Percentiles rank a stretch among this genome's conserved stretches.
These are phyloP conservation scores for Setophaga kirtlandii DNA, from an alignment of 2,113 vertebrate genomes.

Conservation along the genomic window DNA sequence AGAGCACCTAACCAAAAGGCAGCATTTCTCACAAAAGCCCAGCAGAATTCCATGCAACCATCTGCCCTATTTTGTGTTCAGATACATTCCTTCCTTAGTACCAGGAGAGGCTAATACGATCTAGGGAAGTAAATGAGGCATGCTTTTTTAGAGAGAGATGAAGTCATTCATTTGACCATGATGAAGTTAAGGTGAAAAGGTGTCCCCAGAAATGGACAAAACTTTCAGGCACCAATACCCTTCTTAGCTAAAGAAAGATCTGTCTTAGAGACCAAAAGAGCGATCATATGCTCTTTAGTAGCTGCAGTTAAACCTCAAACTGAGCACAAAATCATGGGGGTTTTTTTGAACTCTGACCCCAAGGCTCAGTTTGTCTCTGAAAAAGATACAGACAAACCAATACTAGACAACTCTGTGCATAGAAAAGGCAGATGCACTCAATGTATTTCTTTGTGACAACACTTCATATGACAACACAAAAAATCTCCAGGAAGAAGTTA, in stretches of 20 bases:
- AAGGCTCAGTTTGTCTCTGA: not conserved
- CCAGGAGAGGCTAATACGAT: not conserved
- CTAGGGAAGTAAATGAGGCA: not conserved
- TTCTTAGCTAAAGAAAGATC: not conserved
- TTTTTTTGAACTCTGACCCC: not conserved
- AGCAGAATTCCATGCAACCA: not conserved
- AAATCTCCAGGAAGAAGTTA: not conserved
- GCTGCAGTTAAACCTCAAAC: not conserved
- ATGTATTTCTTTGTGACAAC: not conserved
- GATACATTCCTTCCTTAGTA: not conserved
- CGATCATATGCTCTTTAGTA: not conserved
- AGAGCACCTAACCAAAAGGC: not conserved
- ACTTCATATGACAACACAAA: not conserved
- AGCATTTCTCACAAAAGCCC: not conserved
- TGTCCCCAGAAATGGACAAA: not conserved
- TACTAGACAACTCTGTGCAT: not conserved
- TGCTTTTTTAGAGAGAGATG: not conserved
- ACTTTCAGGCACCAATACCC: not conserved
- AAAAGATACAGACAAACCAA: not conserved
- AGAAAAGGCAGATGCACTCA: rapidly evolving
- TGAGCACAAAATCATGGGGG: not conserved
- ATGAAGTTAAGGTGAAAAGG: not conserved
- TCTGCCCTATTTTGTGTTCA: not conserved
- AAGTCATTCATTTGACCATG: not conserved
- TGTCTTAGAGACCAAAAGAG: not conserved